These are phyloP conservation scores for Cenopis cana DNA, from an alignment of 2,888 invertebrate species.

Conservation along the genomic window DNA sequence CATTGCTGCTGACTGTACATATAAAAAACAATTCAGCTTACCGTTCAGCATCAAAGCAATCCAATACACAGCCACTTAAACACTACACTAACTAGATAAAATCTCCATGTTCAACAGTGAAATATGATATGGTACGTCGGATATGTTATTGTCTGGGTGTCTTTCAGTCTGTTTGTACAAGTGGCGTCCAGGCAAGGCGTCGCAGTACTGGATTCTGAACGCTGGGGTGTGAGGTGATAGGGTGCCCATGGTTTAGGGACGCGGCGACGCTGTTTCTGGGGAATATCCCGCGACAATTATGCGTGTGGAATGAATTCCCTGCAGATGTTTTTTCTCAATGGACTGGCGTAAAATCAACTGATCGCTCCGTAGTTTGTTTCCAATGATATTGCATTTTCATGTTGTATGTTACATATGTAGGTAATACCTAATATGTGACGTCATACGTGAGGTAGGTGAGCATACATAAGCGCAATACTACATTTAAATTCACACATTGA, in stretches of 20 bases:
- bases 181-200: constrained; percentile 50
- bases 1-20: too few relatives aligned
- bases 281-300: background rate
- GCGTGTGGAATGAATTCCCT: background rate
- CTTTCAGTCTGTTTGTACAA: constrained; percentile 47
- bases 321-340: background rate
- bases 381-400: too few relatives aligned
- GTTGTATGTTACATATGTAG: too few relatives aligned
- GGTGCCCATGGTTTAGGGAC: constrained; percentile 50
- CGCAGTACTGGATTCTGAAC: constrained; percentile 52
- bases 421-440: too few relatives aligned
- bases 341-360: background rate
- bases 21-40: constrained; percentile 11
- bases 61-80: constrained; percentile 23
- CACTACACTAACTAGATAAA: constrained; percentile 19
- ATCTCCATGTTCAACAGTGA: constrained; percentile 7
- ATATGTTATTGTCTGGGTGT: constrained; percentile 16
- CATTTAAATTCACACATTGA: too few relatives aligned
- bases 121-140: constrained; percentile 28
- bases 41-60: constrained; percentile 15
- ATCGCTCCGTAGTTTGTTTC: too few relatives aligned
- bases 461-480: too few relatives aligned
- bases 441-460: too few relatives aligned
- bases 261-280: background rate
- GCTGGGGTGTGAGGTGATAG: constrained; percentile 52